Evolutionary conservation across 2,888 invertebrate genomes (phyloP).

Genomic region (Hydrotaea diabolus): DNA sequence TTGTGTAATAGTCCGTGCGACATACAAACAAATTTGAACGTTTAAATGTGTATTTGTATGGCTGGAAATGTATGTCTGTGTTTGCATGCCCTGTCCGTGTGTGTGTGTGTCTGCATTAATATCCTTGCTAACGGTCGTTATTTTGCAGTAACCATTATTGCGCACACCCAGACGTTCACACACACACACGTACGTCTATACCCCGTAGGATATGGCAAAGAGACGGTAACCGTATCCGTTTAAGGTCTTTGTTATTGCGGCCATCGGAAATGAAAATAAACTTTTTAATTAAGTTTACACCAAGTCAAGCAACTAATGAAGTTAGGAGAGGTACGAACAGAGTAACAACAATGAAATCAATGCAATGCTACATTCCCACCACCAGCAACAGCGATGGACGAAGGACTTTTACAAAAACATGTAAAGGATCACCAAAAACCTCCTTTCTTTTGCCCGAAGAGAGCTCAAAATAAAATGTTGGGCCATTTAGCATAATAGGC

Average conservation of each 20-base stretch:
- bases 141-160: constrained; percentile 24
- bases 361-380: constrained; percentile 34
- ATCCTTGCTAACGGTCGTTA: constrained; percentile 32
- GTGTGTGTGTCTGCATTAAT: constrained; percentile 13
- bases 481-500: background rate
- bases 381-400: background rate
- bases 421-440: background rate
- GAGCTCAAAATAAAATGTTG: constrained; percentile 12
- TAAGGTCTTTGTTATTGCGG: constrained; percentile 48
- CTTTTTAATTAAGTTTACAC: constrained; percentile 64
- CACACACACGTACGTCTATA: background rate
- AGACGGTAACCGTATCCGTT: constrained; percentile 47
- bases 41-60: background rate
- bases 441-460: background rate
- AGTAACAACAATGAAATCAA: constrained; percentile 38
- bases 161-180: constrained; percentile 17
- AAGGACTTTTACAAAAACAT: background rate
- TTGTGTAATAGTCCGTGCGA: constrained; percentile 22
- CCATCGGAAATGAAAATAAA: constrained; percentile 58
- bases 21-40: constrained; percentile 30
- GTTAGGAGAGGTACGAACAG: constrained; percentile 26
- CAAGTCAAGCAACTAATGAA: constrained; percentile 61
- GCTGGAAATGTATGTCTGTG: background rate
- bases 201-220: background rate
- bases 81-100: too few species aligned